A percentile compares a stretch with the other conserved stretches of the same genome.
Evolutionary conservation across 1,140 invertebrate genomes (phyloP).

Genomic region (Calosoma granatense): DNA sequence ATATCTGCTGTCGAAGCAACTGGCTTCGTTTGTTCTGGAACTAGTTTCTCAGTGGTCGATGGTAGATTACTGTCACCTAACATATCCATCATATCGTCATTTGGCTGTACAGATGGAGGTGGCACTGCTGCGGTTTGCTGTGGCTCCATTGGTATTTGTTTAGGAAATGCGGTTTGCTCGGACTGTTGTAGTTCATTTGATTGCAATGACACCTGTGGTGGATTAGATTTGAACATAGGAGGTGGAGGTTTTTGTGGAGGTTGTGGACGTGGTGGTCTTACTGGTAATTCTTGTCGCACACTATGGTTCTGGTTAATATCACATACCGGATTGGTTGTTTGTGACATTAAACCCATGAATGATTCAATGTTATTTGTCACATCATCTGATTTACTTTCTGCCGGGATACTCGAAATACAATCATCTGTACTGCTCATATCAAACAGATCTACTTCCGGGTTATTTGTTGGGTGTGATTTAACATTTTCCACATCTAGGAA

Average conservation of each 20-base stretch:
- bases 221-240: slow-evolving; percentile 34
- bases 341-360: slow-evolving; percentile 4
- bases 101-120: slow-evolving; percentile 13
- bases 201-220: too few species aligned
- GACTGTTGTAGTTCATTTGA: slow-evolving; percentile 28
- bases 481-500: slow-evolving; percentile 45
- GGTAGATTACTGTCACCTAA: slow-evolving; percentile 33
- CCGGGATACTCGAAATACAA: neutral
- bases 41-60: slow-evolving; percentile 25
- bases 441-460: slow-evolving; percentile 18
- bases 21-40: slow-evolving; percentile 30
- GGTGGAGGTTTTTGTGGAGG: slow-evolving; percentile 37
- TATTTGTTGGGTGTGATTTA: slow-evolving; percentile 4
- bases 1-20: slow-evolving; percentile 46
- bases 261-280: slow-evolving; percentile 19
- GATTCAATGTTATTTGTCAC: slow-evolving; percentile 14
- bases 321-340: slow-evolving; percentile 12
- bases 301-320: slow-evolving; percentile 36
- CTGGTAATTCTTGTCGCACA: slow-evolving; percentile 21
- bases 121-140: slow-evolving; percentile 20
- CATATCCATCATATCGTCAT: slow-evolving; percentile 37
- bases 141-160: slow-evolving; percentile 11
- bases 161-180: slow-evolving; percentile 19
- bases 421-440: slow-evolving; percentile 18
- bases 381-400: neutral